A percentile compares a stretch with the other conserved stretches of the same genome.
Conservation (phyloP, 2,888 invertebrate genomes). For the Hymenopus coronatus region DNA sequence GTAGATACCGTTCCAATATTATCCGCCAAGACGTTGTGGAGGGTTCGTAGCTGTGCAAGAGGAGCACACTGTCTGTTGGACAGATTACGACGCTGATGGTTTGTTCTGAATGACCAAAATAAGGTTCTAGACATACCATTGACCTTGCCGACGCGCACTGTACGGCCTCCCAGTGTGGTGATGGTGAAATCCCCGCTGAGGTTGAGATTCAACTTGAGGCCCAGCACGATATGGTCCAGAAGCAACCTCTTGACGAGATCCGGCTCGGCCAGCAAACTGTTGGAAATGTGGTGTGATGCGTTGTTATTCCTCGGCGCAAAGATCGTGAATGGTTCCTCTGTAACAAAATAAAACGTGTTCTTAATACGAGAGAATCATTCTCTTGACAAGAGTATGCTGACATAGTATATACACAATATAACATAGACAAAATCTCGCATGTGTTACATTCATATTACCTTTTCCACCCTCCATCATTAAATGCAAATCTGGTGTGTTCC, state of each 20-base stretch:
- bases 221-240: conserved; percentile 59
- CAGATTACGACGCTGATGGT: neutral
- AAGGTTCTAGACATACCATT: conserved; percentile 39
- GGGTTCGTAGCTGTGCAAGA: no score
- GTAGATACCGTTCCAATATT: no score
- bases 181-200: conserved; percentile 49
- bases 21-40: no score
- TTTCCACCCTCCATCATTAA: no score
- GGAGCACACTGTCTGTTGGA: no score
- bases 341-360: conserved; percentile 36
- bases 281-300: conserved; percentile 49
- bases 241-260: conserved; percentile 57
- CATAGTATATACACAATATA: no score
- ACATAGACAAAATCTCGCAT: no score
- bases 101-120: neutral
- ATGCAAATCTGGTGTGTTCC: no score
- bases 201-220: conserved; percentile 53
- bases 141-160: conserved; percentile 44
- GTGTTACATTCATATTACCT: no score
- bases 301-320: conserved; percentile 54
- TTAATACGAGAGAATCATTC: no score
- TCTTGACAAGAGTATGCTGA: no score
- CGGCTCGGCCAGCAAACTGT: conserved; percentile 48
- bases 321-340: conserved; percentile 60
- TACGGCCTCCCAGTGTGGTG: conserved; percentile 50